These are phyloP conservation scores for Pseudochirops corinnae DNA, from an alignment of 2,797 vertebrate species.

Conservation along the genomic window DNA sequence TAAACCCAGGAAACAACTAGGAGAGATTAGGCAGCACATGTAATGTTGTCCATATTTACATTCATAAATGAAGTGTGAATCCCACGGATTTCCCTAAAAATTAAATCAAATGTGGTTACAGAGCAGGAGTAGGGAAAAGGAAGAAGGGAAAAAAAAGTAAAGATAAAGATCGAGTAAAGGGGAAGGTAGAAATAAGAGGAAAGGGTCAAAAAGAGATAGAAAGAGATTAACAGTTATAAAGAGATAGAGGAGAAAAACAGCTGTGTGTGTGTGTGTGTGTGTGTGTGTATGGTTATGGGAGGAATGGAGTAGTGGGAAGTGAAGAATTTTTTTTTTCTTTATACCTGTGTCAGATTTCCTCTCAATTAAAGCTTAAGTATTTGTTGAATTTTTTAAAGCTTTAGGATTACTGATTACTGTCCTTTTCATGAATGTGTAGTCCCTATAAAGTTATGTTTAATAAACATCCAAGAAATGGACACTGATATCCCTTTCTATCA, in stretches of 20 bases:
- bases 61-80: not conserved
- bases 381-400: not conserved
- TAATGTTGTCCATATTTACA: not conserved
- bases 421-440: not conserved
- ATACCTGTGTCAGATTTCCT: not conserved
- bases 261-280: not conserved
- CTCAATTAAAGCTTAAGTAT: not conserved
- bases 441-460: not conserved
- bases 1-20: not conserved
- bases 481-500: not conserved
- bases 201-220: not conserved
- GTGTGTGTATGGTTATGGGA: not conserved
- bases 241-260: not conserved
- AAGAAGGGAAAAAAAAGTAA: not conserved
- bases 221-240: not conserved
- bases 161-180: not conserved
- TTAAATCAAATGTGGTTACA: not conserved
- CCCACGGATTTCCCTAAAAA: not conserved
- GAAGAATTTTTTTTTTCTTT: not conserved
- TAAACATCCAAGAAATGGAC: not conserved
- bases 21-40: not conserved
- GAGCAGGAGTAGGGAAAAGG: not conserved
- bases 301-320: not conserved
- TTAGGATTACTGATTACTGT: not conserved
- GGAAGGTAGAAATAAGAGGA: not conserved